Percentiles rank a stretch among this genome's conserved stretches.
Conservation (phyloP, 2,113 vertebrate species). For the Tylochromis polylepis region DNA sequence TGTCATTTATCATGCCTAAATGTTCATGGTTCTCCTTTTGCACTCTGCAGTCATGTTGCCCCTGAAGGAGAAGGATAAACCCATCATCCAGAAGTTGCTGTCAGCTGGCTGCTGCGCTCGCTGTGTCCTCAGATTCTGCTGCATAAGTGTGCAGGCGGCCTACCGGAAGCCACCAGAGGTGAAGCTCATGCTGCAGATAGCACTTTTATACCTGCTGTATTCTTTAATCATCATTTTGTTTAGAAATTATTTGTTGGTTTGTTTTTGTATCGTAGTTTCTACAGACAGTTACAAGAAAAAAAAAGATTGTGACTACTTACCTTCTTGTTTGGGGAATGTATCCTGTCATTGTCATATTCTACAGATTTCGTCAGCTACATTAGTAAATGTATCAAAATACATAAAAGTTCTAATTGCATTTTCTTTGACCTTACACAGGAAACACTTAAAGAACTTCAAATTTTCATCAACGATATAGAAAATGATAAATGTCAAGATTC, state of each 20-base stretch:
- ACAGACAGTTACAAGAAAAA: background rate
- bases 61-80: conserved; percentile 81
- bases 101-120: conserved; percentile 83
- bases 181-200: background rate
- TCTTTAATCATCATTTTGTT: background rate
- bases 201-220: background rate
- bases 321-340: background rate
- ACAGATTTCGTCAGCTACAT: background rate
- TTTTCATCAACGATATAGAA: conserved; percentile 67
- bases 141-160: conserved; percentile 72
- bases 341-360: background rate
- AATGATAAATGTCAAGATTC: conserved; percentile 11
- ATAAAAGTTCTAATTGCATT: background rate
- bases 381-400: background rate
- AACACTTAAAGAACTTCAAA: conserved; percentile 72
- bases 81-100: conserved; percentile 77
- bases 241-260: background rate
- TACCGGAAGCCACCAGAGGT: conserved; percentile 82
- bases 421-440: conserved; percentile 69
- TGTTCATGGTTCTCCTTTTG: background rate
- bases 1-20: too few species aligned
- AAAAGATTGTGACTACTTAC: background rate
- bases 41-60: conserved; percentile 72
- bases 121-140: conserved; percentile 90
- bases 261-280: background rate